phyloP scores from a whole-genome alignment of 2,797 vertebrate genomes.

The Channa striata region DNA sequence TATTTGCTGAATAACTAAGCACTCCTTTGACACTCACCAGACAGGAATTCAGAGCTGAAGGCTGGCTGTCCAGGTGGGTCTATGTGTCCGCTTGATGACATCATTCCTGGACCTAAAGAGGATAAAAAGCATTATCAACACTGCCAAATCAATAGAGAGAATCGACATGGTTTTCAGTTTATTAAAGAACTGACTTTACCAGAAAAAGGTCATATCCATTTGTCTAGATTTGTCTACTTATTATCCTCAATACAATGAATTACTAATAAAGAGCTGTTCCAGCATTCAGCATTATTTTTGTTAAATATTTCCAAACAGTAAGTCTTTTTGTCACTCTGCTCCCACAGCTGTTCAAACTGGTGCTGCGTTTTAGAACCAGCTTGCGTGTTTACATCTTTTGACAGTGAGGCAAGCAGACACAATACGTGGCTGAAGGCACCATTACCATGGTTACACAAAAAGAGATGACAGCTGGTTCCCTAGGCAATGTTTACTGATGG shows the following conservation, averaged over 20 bases:
- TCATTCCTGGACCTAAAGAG: constrained; percentile 69
- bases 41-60: constrained; percentile 79
- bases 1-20: neutral
- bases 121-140: constrained; percentile 18
- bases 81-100: constrained; percentile 75
- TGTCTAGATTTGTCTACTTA: neutral
- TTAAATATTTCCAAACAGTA: neutral
- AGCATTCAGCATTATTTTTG: neutral
- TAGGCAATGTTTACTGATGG: constrained; percentile 41
- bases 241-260: neutral
- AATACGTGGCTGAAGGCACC: constrained; percentile 54
- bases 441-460: constrained; percentile 64
- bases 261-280: no score
- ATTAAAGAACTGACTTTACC: neutral
- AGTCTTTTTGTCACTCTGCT: constrained; percentile 29
- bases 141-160: neutral
- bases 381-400: constrained; percentile 43
- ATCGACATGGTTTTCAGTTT: neutral
- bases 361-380: constrained; percentile 13
- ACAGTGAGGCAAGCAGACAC: constrained; percentile 68
- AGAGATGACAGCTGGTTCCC: constrained; percentile 49
- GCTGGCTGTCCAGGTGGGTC: constrained; percentile 74
- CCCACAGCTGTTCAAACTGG: constrained; percentile 44
- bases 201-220: neutral
- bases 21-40: constrained; percentile 73